Conservation (phyloP, 30 jellyfish, hydroid and myxozoan genomes). For the Turritopsis rubra region DNA sequence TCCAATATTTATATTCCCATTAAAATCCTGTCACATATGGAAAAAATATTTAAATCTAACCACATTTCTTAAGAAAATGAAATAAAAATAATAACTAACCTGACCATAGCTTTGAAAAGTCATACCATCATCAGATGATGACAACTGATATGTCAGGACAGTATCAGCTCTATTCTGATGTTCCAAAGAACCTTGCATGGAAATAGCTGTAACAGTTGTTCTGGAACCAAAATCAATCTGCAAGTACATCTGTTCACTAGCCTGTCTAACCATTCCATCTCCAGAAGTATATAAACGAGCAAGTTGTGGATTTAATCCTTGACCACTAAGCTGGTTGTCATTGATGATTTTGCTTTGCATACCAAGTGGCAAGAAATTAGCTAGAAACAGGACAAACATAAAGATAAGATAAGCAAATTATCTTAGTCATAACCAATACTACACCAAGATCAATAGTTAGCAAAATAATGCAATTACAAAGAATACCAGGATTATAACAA, state of each 20-base stretch:
- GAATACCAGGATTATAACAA: too few species aligned
- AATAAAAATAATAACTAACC: not conserved
- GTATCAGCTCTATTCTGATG: not conserved
- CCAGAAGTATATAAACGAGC: not conserved
- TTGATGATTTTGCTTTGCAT: not conserved
- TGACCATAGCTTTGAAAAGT: not conserved
- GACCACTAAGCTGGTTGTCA: not conserved
- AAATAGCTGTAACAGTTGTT: not conserved
- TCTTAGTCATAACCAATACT: too few species aligned
- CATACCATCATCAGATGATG: not conserved
- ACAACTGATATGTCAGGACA: not conserved
- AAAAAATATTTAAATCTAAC: too few species aligned
- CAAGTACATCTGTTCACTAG: not conserved
- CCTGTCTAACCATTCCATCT: not conserved
- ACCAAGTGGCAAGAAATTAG: not conserved
- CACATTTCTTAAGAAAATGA: not conserved
- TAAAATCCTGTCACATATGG: not conserved
- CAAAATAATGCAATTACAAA: too few species aligned
- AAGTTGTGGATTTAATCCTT: not conserved
- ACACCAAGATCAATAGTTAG: too few species aligned
- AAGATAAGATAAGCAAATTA: not conserved
- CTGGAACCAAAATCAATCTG: not conserved
- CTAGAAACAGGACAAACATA: not conserved
- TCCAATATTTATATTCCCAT: not conserved
- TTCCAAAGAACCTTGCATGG: not conserved